Evolutionary conservation across 1,140 invertebrate species (phyloP).

Genomic region (Scaptomyza hsui): DNA sequence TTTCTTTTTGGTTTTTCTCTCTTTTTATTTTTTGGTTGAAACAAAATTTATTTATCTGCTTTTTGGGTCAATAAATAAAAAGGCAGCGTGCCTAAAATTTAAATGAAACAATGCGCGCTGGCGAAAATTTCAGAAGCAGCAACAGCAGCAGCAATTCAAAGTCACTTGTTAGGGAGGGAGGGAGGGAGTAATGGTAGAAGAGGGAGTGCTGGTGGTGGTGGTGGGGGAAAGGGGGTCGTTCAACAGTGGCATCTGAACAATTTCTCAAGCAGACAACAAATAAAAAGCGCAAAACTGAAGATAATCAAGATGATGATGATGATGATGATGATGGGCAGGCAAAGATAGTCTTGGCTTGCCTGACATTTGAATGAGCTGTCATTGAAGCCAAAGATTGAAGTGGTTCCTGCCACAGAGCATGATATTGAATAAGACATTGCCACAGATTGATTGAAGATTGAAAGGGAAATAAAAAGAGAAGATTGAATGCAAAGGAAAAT

Average conservation of each 20-base stretch:
- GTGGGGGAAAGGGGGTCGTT: neutral
- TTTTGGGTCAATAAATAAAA: constrained; percentile 80
- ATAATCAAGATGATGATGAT: constrained; percentile 12
- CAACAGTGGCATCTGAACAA: constrained; percentile 69
- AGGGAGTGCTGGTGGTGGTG: neutral
- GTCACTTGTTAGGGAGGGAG: too few species aligned
- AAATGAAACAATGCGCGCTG: constrained; percentile 64
- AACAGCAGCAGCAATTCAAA: constrained; percentile 17
- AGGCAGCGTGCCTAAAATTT: constrained; percentile 77
- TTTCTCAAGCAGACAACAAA: constrained; percentile 73
- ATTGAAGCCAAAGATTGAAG: constrained; percentile 28
- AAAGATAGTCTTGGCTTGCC: constrained; percentile 24
- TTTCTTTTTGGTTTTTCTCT: constrained; percentile 26
- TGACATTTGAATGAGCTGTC: constrained; percentile 41
- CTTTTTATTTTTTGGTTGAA: constrained; percentile 47
- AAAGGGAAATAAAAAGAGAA: neutral
- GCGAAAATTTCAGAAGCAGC: constrained; percentile 44
- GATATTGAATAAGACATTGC: too few species aligned
- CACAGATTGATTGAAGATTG: neutral
- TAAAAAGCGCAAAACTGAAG: constrained; percentile 44
- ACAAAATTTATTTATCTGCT: constrained; percentile 78
- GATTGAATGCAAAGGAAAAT: neutral
- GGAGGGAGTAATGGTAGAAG: neutral
- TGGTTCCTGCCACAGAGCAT: neutral
- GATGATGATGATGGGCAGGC: constrained; percentile 29